Evolutionary conservation across 2,113 vertebrate species (phyloP), one percentile per base, ranked within the genome.

Genomic region (Platysternon megacephalum): DNA sequence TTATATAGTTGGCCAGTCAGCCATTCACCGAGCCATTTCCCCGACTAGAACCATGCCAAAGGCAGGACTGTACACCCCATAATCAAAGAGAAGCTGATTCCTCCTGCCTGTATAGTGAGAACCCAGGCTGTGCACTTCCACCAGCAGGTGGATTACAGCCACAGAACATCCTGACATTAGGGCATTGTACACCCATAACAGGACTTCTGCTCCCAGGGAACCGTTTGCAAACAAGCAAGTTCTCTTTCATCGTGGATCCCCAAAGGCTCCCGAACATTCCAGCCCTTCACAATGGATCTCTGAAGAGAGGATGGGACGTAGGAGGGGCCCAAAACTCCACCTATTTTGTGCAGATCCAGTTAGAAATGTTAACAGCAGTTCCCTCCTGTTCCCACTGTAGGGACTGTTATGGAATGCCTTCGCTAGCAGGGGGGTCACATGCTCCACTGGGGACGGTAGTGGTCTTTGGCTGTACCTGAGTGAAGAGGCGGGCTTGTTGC

Each of bases 251-350:
- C 1, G 90, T 93, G 93, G 96, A 95, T 95, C 96, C 86, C 58
- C 74, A 91, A 97, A 91, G 95, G 76, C 94, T 93, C 93, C 86
- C 94, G 93, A 91, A 94, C 86, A 35, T n/a, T 93, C 96, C 97
- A 96, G 94, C 48, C 39, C 91, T 93, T 84, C 0, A 0, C 92
- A 97, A 96, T 95, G 93, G 96, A 96, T 95, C 96, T 97, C 95
- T 95, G 96, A 93, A 95, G 97, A 82, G 79, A 95, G 94, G 96
- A 72, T 89, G 95, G 97, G 65, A 22, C 85, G 92, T 95, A 61
- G 97, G 97, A 97, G 93, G 68, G 65, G 86, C 86, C 96, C 97
- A 94, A 97, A 96, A 93, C 89, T 91, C 96, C 95, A 94, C 95
- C 97, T 94, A 90, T 95, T 83, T 16, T 84, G 2, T 92, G 92